phyloP scores from a whole-genome alignment of 2,113 vertebrate species.

The Chrysemys picta region DNA sequence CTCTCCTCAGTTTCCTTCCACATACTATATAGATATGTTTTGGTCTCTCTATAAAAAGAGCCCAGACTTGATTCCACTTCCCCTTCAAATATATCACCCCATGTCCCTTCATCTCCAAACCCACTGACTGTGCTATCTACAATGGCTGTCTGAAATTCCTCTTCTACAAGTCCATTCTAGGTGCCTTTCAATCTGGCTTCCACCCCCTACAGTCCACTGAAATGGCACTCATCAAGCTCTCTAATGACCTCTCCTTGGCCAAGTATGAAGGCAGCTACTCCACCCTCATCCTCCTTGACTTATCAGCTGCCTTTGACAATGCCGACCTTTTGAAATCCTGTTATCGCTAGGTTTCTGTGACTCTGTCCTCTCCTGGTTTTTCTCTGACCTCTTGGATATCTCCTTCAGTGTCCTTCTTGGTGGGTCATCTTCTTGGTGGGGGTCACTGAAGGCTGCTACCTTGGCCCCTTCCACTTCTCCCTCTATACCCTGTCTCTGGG shows the following conservation, averaged over 20 bases:
- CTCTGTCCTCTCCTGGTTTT: too few species aligned
- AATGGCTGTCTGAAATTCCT: neutral
- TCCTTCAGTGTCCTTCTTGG: neutral
- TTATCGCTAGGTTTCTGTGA: neutral
- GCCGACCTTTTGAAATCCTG: neutral
- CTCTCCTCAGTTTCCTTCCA: neutral
- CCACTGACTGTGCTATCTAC: neutral
- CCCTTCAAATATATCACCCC: neutral
- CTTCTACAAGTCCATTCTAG: neutral
- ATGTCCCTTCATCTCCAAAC: neutral
- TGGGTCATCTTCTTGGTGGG: neutral
- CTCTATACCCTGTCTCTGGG: neutral
- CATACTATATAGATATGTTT: neutral
- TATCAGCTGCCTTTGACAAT: neutral
- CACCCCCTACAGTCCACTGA: neutral
- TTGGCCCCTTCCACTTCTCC: neutral
- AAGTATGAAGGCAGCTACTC: neutral
- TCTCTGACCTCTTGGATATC: too few species aligned
- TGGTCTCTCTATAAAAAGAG: neutral
- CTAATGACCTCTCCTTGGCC: neutral
- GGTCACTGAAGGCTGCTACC: neutral
- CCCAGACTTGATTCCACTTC: neutral
- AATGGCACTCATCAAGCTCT: neutral
- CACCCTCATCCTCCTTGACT: neutral
- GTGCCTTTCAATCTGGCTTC: neutral